Percentiles rank a stretch among this genome's conserved stretches.
These are phyloP conservation scores for Lonchura striata DNA, from an alignment of 2,113 vertebrate genomes.

Conservation along the genomic window DNA sequence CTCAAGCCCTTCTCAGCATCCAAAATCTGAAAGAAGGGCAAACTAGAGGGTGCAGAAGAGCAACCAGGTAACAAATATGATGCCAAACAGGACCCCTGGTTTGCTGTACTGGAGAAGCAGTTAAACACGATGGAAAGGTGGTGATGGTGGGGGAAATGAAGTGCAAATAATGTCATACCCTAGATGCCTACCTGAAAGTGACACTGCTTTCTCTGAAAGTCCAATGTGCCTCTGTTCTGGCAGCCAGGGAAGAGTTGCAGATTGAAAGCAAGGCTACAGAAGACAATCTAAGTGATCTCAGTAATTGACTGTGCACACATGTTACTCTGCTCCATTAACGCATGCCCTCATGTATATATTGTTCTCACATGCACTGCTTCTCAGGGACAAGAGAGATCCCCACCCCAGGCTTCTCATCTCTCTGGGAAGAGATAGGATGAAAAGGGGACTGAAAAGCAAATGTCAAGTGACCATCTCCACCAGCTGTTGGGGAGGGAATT, in stretches of 20 bases:
- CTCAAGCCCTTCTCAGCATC: neutral
- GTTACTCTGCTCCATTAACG: neutral
- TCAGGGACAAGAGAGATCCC: neutral
- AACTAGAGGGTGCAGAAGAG: neutral
- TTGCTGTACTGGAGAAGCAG: neutral
- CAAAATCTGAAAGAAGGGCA: neutral
- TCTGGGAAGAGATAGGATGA: neutral
- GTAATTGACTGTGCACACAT: accelerated
- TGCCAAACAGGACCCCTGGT: neutral
- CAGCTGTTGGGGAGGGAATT: neutral
- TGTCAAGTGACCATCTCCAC: neutral
- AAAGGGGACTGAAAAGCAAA: neutral
- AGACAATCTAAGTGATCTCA: neutral
- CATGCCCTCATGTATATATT: accelerated
- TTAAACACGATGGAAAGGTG: neutral
- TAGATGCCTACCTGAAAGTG: neutral
- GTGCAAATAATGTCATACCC: neutral
- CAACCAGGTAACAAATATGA: neutral
- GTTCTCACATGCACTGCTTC: neutral
- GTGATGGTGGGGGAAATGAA: neutral
- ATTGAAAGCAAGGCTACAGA: neutral
- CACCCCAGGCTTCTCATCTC: neutral
- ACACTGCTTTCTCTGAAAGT: neutral
- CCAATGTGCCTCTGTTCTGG: neutral
- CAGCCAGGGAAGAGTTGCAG: neutral